Evolutionary conservation across 1,140 invertebrate genomes (phyloP), one percentile per base, ranked within the genome.

Genomic region (Melitaea cinxia): DNA sequence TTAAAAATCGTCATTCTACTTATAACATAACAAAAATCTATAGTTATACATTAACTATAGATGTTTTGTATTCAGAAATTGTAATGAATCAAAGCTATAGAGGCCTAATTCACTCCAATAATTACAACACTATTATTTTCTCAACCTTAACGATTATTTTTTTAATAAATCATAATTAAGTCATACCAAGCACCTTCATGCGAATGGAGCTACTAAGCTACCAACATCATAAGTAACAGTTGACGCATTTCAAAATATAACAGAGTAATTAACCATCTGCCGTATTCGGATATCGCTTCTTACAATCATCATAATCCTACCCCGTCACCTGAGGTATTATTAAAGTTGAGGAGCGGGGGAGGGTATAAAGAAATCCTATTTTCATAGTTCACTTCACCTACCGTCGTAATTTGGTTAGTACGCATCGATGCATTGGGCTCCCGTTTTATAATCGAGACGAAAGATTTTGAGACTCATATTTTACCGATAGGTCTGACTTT

Each of bases 301-400:
- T 53, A 83, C 83, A 84, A 88, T 86, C 83, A 82, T 68, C 69
- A 72, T 85, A 88, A 88, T 88, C 81, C 81, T 62, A 75, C 76
- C 77, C 73, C 73, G 70, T 72, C 75, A 77, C 77, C 79, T 79
- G 78, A 52, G 72, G 71, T 60, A 67, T 68, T 62, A 65, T 54
- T 50, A 61, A 37, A 53, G 15, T 21, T n/a, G 53, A 54, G 28
- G 64, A 19, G 53, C 19, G 14, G 52, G 53, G 59, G 42, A 59
- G 49, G 55, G 28, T 50, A 39, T 50, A 61, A 85, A 89, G 84
- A 88, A 88, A 90, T 88, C 84, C 85, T 90, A 88, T 88, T 90
- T 88, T 90, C 85, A 90, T 88, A 88, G 85, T 88, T 90, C 88
- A 90, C 76, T 90, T 83, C 81, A 82, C 82, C 73, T 72, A 80